Conservation (phyloP, 2,797 vertebrate genomes). For the Craterocephalus amniculus region DNA sequence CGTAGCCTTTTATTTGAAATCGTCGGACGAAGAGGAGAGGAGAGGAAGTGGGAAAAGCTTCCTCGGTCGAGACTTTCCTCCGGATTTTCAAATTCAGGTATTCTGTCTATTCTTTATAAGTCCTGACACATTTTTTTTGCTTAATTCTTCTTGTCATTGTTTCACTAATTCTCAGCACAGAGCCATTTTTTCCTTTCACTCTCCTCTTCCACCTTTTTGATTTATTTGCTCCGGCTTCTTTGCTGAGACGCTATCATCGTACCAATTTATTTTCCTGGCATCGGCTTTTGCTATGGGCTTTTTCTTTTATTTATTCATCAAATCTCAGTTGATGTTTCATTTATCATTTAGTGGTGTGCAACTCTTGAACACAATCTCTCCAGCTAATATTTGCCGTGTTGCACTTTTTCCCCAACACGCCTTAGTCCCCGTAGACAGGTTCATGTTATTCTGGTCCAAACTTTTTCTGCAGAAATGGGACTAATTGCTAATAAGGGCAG, state of each 20-base stretch:
- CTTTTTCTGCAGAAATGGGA: constrained; percentile 63
- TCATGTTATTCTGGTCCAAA: constrained; percentile 49
- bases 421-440: constrained; percentile 31
- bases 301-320: constrained; percentile 75
- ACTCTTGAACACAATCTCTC: constrained; percentile 45
- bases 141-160: constrained; percentile 16
- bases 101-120: constrained; percentile 21
- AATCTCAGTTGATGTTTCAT: constrained; percentile 67
- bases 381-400: constrained; percentile 48
- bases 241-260: constrained; percentile 54
- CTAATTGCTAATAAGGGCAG: constrained; percentile 69
- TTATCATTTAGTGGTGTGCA: constrained; percentile 62
- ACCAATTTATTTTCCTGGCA: constrained; percentile 41
- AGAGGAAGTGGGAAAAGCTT: constrained; percentile 60
- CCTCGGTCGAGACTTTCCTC: constrained; percentile 45
- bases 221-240: constrained; percentile 47
- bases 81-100: constrained; percentile 73
- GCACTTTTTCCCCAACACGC: constrained; percentile 57
- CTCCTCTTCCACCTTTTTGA: constrained; percentile 21
- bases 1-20: constrained; percentile 55
- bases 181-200: constrained; percentile 27
- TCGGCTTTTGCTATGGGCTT: constrained; percentile 39
- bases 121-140: constrained; percentile 10
- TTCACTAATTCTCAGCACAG: constrained; percentile 26
- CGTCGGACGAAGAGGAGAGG: constrained; percentile 50